Percentiles rank a stretch among this genome's conserved stretches.
phyloP scores from a whole-genome alignment of 1,140 invertebrate species.

The Acromyrmex heyeri region DNA sequence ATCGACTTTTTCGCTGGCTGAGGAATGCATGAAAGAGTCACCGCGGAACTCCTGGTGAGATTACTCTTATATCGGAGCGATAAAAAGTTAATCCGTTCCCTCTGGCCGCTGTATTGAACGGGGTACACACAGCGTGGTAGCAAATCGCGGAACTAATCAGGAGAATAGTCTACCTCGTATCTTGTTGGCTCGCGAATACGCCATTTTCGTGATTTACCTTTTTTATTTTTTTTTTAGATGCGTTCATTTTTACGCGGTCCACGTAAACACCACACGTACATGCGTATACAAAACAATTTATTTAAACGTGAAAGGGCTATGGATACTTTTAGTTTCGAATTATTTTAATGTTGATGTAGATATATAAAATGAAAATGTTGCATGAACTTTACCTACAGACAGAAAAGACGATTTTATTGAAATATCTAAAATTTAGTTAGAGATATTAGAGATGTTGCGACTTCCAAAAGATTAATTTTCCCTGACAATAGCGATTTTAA shows the following conservation, averaged over 20 bases:
- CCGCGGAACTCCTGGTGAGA: slow-evolving; percentile 44
- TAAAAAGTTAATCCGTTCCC: slow-evolving; percentile 54
- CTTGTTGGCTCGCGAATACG: slow-evolving; percentile 2
- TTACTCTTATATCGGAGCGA: slow-evolving; percentile 53
- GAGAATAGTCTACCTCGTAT: slow-evolving; percentile 36
- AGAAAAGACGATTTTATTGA: too few species aligned
- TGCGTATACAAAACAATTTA: neutral
- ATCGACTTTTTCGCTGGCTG: slow-evolving; percentile 22
- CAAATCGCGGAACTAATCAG: slow-evolving; percentile 60
- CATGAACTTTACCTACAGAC: neutral
- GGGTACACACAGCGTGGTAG: neutral
- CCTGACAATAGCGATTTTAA: too few species aligned
- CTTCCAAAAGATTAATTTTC: too few species aligned
- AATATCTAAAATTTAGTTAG: too few species aligned
- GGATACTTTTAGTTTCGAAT: neutral
- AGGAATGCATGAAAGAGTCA: slow-evolving; percentile 53
- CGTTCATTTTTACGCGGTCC: neutral
- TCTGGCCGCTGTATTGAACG: slow-evolving; percentile 27
- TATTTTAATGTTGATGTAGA: neutral
- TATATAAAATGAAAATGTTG: neutral
- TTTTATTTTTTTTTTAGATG: neutral
- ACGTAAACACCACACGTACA: neutral
- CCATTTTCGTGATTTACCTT: slow-evolving; percentile 6
- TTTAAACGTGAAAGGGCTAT: neutral
- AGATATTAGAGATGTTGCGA: too few species aligned